Conservation (phyloP, 2,888 invertebrate genomes). For the Sclerodermus sp. region DNA sequence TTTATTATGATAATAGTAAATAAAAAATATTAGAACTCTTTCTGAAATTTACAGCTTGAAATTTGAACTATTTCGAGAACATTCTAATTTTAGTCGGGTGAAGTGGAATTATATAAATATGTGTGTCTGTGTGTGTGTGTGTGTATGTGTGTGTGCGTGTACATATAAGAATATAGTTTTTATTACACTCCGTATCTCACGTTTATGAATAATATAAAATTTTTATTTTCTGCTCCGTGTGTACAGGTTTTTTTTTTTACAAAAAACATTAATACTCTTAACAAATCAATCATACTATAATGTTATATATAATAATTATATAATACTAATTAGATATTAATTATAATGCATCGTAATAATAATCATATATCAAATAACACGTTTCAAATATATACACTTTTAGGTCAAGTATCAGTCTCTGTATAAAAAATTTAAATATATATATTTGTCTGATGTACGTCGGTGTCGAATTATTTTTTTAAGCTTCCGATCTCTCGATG, state of each 20-base stretch:
- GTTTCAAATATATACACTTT: slow-evolving; percentile 40
- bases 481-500: slow-evolving; percentile 4
- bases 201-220: slow-evolving; percentile 50
- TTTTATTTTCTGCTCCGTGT: slow-evolving; percentile 45
- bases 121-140: no score
- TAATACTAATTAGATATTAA: slow-evolving; percentile 31
- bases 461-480: slow-evolving; percentile 13
- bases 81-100: no score
- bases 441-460: slow-evolving; percentile 23
- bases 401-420: slow-evolving; percentile 50
- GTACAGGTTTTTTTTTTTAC: slow-evolving; percentile 43
- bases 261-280: slow-evolving; percentile 45
- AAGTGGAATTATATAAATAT: no score
- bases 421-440: slow-evolving; percentile 43
- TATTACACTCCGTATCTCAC: slow-evolving; percentile 12
- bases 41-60: no score
- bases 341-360: slow-evolving; percentile 27
- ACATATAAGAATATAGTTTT: neutral
- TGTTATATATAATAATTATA: slow-evolving; percentile 30
- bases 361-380: slow-evolving; percentile 30
- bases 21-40: no score
- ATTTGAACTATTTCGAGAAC: no score
- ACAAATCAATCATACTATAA: slow-evolving; percentile 36
- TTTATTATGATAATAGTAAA: no score
- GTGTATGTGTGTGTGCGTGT: no score